Conservation (phyloP, 2,797 vertebrate genomes). For the Avahi laniger region DNA sequence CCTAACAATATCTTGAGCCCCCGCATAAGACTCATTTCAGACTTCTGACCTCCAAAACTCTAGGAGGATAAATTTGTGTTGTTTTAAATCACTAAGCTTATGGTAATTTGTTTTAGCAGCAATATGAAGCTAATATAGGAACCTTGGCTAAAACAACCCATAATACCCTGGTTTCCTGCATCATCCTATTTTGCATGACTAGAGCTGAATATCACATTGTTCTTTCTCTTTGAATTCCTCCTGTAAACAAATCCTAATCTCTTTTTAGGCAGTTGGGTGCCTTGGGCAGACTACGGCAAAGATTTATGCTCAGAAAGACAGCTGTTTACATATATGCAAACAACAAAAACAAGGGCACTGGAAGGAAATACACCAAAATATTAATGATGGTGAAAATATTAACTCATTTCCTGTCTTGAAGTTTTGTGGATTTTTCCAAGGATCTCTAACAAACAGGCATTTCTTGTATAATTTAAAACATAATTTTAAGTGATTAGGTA, state of each 20-base stretch:
- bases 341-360: background rate
- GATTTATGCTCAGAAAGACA: background rate
- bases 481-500: background rate
- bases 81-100: background rate
- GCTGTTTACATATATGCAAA: background rate
- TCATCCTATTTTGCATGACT: background rate
- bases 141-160: background rate
- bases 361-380: background rate
- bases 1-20: background rate
- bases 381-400: background rate
- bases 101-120: background rate
- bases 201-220: background rate
- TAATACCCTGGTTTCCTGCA: background rate
- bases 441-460: background rate
- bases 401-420: background rate
- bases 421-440: background rate
- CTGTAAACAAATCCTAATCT: background rate
- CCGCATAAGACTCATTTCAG: background rate
- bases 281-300: background rate
- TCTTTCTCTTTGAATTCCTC: conserved; percentile 10
- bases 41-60: background rate
- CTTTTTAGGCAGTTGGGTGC: background rate
- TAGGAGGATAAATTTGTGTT: background rate
- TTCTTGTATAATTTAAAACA: background rate
- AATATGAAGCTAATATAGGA: background rate